Conservation (phyloP, 2,113 vertebrate genomes). For the Aviceda subcristata region DNA sequence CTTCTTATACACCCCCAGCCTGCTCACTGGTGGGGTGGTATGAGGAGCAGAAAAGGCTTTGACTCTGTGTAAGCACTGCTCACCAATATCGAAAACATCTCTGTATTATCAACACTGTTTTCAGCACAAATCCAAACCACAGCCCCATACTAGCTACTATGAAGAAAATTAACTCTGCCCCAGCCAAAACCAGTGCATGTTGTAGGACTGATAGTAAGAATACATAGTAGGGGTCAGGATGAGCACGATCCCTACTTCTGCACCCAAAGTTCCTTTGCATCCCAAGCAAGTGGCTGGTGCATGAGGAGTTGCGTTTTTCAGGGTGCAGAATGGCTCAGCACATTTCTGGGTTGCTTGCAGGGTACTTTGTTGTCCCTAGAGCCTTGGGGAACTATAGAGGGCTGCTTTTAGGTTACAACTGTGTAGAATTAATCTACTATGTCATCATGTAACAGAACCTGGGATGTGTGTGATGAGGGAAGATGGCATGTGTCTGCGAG, state of each 20-base stretch:
- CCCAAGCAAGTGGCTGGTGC: not conserved
- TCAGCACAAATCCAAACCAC: too few relatives aligned
- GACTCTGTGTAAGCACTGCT: too few relatives aligned
- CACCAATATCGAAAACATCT: too few relatives aligned
- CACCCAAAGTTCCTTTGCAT: not conserved
- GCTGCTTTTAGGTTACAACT: not conserved
- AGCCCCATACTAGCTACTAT: too few relatives aligned
- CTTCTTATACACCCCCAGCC: too few relatives aligned
- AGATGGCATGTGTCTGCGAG: not conserved
- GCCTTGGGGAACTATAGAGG: not conserved
- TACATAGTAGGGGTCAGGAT: not conserved
- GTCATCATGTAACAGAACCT: not conserved
- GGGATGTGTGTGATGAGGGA: not conserved
- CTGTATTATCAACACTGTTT: too few relatives aligned
- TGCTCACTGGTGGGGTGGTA: too few relatives aligned
- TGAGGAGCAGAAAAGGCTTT: too few relatives aligned
- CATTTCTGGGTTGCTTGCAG: not conserved
- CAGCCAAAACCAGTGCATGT: not conserved
- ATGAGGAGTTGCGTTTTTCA: not conserved
- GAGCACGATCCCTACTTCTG: not conserved
- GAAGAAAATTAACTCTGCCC: too few relatives aligned
- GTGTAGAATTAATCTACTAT: not conserved
- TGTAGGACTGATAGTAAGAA: not conserved
- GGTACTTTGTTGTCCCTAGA: not conserved
- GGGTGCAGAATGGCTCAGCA: not conserved